Percentiles rank a stretch among this genome's conserved stretches.
Conservation (phyloP, 2,797 vertebrate species). For the Chrysocyon brachyurus region DNA sequence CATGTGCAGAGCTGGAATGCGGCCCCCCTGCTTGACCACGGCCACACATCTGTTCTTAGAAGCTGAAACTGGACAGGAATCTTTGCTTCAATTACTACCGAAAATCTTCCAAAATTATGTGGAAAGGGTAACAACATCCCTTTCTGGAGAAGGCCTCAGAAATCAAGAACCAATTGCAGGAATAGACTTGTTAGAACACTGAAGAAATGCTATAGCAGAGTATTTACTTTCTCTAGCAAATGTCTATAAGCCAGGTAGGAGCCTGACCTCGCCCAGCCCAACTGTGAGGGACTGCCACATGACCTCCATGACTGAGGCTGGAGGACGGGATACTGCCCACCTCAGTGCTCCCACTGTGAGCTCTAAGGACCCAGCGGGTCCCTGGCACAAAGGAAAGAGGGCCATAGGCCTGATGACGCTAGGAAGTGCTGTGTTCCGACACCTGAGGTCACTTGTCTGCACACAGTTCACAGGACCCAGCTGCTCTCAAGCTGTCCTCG, state of each 20-base stretch:
- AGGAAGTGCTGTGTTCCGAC: background rate
- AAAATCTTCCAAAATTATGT: background rate
- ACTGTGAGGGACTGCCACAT: accelerated
- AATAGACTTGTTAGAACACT: background rate
- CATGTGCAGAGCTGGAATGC: background rate
- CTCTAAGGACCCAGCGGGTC: background rate
- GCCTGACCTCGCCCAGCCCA: background rate
- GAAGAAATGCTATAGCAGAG: background rate
- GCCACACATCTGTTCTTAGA: background rate
- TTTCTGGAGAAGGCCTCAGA: background rate
- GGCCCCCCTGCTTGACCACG: background rate
- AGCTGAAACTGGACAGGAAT: background rate
- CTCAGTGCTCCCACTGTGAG: background rate
- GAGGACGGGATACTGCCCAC: accelerated
- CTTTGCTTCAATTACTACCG: background rate
- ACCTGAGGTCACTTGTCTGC: background rate
- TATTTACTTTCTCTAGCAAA: background rate
- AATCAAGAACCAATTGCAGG: background rate
- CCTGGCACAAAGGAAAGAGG: background rate
- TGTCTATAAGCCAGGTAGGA: background rate
- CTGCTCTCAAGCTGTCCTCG: background rate
- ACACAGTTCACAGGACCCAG: background rate
- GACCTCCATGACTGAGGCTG: background rate
- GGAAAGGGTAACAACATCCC: background rate
- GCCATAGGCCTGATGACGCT: background rate